Evolutionary conservation across 2,113 vertebrate species (phyloP), one percentile per base, ranked within the genome.

Genomic region (Mesitornis unicolor): DNA sequence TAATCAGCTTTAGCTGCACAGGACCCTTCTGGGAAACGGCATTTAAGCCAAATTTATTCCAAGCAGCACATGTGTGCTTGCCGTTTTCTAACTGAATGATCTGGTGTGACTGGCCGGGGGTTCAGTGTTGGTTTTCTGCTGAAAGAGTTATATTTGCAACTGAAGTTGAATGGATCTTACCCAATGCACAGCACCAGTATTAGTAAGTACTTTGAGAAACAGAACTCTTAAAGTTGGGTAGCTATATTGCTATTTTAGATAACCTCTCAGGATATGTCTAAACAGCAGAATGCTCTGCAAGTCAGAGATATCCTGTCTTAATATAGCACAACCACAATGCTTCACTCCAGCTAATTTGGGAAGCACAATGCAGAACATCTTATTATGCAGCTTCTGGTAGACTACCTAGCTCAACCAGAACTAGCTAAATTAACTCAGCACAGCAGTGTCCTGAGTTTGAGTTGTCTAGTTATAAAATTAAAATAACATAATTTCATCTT

Each of bases 311-410:
- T 56, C 67, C 75, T 76, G 63, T 76, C 92, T 90, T 94, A 94
- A 95, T 93, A 95, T 92, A 95, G 92, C 82, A 83, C 50, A 95
- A 45, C 31, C 59, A 65, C 87, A 89, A 45, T 80, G 93, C 78
- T 90, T 90, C 42, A 61, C 67, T 76, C 57, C 26, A 63, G 75
- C 84, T 87, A 94, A 88, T 88, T 61, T 85, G 67, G 88, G 90
- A 96, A 92, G 75, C 79, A 88, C n/a, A 89, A 65, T 69, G 82
- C 48, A 91, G 85, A 94, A 51, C 31, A 73, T 48, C 48, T 84
- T 59, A 67, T 81, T 91, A 48, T 60, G 71, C 54, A 88, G 90
- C 70, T 90, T 87, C 65, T 85, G 67, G 31, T 24, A 86, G 63
- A 53, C n/a, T 73, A 73, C 17, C 53, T 53, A 73, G 59, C 29